These are phyloP conservation scores for Xyliphius kryptos DNA, from an alignment of 2,113 vertebrate species.

Conservation along the genomic window DNA sequence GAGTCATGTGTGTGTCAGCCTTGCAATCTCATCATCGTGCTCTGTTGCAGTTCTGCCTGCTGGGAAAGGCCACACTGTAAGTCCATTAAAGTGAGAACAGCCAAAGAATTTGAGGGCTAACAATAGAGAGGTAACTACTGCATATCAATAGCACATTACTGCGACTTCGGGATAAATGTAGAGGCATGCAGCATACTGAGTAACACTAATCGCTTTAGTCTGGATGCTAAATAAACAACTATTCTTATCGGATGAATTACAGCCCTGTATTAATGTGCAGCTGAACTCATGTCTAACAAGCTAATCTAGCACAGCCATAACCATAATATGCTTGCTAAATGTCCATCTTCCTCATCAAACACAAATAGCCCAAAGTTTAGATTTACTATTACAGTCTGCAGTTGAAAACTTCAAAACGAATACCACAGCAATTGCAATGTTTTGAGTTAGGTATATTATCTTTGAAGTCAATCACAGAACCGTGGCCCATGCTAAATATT, in stretches of 20 bases:
- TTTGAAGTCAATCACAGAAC: constrained; percentile 38
- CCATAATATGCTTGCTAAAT: constrained; percentile 11
- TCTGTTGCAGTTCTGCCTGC: constrained; percentile 9
- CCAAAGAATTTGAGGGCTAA: constrained; percentile 21
- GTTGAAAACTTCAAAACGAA: constrained; percentile 36
- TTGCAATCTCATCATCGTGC: constrained; percentile 4
- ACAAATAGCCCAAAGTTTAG: constrained; percentile 31
- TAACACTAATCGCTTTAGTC: constrained; percentile 33
- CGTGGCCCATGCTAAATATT: constrained; percentile 36
- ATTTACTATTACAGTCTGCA: constrained; percentile 26
- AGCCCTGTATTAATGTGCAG: constrained; percentile 23
- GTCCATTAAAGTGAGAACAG: constrained; percentile 31
- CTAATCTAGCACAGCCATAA: constrained; percentile 20
- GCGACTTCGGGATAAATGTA: constrained; percentile 18
- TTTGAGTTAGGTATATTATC: constrained; percentile 37
- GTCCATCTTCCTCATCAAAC: constrained; percentile 14
- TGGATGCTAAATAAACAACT: constrained; percentile 22
- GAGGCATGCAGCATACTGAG: not conserved
- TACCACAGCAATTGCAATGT: constrained; percentile 28
- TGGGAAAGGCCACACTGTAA: constrained; percentile 26
- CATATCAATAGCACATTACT: constrained; percentile 13
- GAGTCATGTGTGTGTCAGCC: constrained; percentile 16
- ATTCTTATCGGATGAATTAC: constrained; percentile 28
- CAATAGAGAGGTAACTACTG: constrained; percentile 32
- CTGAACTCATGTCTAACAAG: constrained; percentile 20